A percentile compares a stretch with the other conserved stretches of the same genome.
phyloP scores from a whole-genome alignment of 1,140 invertebrate species.

The Platorchestia sp. region DNA sequence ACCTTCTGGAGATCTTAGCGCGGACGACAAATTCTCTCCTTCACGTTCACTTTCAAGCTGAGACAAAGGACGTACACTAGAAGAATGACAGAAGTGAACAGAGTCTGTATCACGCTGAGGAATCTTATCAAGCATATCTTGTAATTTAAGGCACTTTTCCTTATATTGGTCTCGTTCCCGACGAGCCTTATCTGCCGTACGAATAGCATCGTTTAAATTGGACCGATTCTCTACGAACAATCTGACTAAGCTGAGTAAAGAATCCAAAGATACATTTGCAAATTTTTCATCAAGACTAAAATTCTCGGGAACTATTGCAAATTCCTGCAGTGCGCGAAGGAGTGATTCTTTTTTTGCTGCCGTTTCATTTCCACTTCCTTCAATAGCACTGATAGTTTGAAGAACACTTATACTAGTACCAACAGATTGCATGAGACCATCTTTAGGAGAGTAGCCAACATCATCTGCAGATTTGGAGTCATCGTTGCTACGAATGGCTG shows the following conservation, averaged over 20 bases:
- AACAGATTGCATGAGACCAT: background rate
- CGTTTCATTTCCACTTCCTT: background rate
- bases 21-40: background rate
- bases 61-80: background rate
- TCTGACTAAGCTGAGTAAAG: background rate
- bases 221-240: background rate
- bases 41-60: background rate
- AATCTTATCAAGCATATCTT: conserved; percentile 19
- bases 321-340: background rate
- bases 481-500: background rate
- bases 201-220: background rate
- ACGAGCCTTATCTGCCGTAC: background rate
- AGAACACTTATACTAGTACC: background rate
- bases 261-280: background rate
- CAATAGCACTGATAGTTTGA: background rate
- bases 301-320: background rate
- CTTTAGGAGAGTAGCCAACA: background rate
- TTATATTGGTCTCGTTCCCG: background rate
- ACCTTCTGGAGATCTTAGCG: background rate
- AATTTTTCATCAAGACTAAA: background rate
- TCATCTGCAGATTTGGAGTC: background rate
- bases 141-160: conserved; percentile 17
- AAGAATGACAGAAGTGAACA: background rate
- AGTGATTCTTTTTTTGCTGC: background rate
- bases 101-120: conserved; percentile 1